Evolutionary conservation across 1,140 invertebrate species (phyloP), one percentile per base, ranked within the genome.

Genomic region (Cotesia typhae): DNA sequence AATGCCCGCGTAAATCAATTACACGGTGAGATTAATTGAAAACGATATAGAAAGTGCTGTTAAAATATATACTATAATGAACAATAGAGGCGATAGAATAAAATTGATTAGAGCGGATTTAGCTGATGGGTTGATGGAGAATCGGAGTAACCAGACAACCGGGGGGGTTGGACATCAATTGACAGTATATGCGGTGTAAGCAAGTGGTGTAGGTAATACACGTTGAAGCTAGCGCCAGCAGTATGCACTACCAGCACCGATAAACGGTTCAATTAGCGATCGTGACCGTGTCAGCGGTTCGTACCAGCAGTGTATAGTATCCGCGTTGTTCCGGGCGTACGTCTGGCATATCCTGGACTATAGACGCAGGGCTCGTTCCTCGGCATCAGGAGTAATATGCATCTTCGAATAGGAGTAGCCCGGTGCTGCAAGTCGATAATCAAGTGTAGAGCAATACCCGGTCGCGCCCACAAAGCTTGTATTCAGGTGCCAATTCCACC

Each of bases 191-290:
- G 52, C 65, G 17, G 61, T 73, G 71, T 75, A 71, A 75, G 71
- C 63, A 71, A 71, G 71, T 63, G 68, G 66, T 67, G 67, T 69
- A 69, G n/a, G 61, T 72, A 71, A 67, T 70, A 70, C 63, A 63
- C 60, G 59, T 72, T 70, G 71, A 66, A 72, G 67, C 74, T 67
- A 74, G 57, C 57, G 28, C 1, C 57, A 59, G 41, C 41, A 47
- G 5, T 10, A 63, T 20, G 3, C 28, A 1, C 7, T 12, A 55
- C 6, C 53, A 57, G n/a, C 53, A 57, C 2, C 53, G n/a, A 71
- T 76, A 76, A 76, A 76, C 72, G 73, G 73, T 76, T 76, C 73
- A 74, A 76, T 76, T 76, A 76, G 72, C 67, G 70, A 70, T 70
- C 67, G 75, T 72, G 73, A 72, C 73, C 70, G 73, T 70, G 73